A percentile compares a stretch with the other conserved stretches of the same genome.
These are phyloP conservation scores for Erpetoichthys calabaricus DNA, from an alignment of 2,797 vertebrate genomes.

Conservation along the genomic window DNA sequence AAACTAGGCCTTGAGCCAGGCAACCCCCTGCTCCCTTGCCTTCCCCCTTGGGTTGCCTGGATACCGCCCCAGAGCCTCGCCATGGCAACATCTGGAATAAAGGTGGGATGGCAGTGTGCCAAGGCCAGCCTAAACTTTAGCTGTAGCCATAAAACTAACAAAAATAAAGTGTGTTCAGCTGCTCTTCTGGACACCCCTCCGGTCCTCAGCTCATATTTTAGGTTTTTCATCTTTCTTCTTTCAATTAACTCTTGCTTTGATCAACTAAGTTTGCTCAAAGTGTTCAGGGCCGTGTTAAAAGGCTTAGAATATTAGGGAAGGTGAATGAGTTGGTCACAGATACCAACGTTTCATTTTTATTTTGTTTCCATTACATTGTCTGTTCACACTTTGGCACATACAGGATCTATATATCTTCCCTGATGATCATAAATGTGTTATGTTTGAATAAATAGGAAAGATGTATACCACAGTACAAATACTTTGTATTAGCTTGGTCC, in stretches of 20 bases:
- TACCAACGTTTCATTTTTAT: too few species aligned
- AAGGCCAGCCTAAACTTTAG: slow-evolving; percentile 53
- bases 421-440: too few species aligned
- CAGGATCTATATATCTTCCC: too few species aligned
- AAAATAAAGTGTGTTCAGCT: slow-evolving; percentile 49
- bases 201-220: slow-evolving; percentile 25
- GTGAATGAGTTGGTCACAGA: too few species aligned
- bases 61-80: slow-evolving; percentile 52
- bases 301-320: too few species aligned
- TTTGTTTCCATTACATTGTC: too few species aligned
- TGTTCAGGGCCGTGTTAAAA: too few species aligned
- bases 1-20: slow-evolving; percentile 33
- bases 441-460: too few species aligned
- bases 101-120: slow-evolving; percentile 58
- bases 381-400: too few species aligned
- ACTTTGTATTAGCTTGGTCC: too few species aligned
- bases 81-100: slow-evolving; percentile 72
- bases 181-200: slow-evolving; percentile 25
- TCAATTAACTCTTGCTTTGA: neutral
- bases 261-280: neutral
- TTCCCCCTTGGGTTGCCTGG: slow-evolving; percentile 52
- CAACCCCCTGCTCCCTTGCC: slow-evolving; percentile 25
- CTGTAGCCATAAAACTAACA: slow-evolving; percentile 51
- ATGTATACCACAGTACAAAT: too few species aligned
- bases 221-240: slow-evolving; percentile 12